Percentiles rank a stretch among this genome's conserved stretches.
Conservation (phyloP, 1,140 invertebrate genomes). For the Calycopis cecrops region DNA sequence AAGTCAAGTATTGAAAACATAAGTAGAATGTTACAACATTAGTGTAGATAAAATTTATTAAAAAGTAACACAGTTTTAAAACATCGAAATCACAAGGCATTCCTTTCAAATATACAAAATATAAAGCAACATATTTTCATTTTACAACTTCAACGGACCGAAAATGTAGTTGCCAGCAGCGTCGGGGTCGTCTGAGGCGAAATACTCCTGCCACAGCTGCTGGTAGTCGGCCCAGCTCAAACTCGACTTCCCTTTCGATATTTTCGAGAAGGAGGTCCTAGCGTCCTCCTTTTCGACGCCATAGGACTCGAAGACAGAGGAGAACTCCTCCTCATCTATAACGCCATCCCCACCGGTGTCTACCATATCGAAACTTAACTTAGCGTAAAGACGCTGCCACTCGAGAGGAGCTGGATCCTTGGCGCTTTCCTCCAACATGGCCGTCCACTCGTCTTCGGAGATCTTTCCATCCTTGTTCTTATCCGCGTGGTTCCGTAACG, state of each 20-base stretch:
- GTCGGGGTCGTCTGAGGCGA: constrained; percentile 81
- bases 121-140: too few relatives aligned
- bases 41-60: too few relatives aligned
- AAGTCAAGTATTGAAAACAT: too few relatives aligned
- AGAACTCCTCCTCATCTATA: constrained; percentile 86
- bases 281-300: constrained; percentile 81
- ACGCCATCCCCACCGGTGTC: constrained; percentile 86
- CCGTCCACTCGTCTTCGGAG: constrained; percentile 85
- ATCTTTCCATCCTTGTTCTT: constrained; percentile 86
- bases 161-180: constrained; percentile 66
- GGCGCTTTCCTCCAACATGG: constrained; percentile 87
- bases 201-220: constrained; percentile 86
- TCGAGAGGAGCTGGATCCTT: constrained; percentile 83
- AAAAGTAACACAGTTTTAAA: too few relatives aligned
- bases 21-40: too few relatives aligned
- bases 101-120: too few relatives aligned
- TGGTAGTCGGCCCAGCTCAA: constrained; percentile 83
- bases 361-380: constrained; percentile 88
- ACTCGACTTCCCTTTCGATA: constrained; percentile 80
- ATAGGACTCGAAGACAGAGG: constrained; percentile 83
- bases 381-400: constrained; percentile 86
- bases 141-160: too few relatives aligned
- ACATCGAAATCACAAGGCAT: too few relatives aligned
- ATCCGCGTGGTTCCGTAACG: constrained; percentile 83
- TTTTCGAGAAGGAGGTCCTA: constrained; percentile 82